These are phyloP conservation scores for Apeira syringaria DNA, from an alignment of 2,888 invertebrate species.

Conservation along the genomic window DNA sequence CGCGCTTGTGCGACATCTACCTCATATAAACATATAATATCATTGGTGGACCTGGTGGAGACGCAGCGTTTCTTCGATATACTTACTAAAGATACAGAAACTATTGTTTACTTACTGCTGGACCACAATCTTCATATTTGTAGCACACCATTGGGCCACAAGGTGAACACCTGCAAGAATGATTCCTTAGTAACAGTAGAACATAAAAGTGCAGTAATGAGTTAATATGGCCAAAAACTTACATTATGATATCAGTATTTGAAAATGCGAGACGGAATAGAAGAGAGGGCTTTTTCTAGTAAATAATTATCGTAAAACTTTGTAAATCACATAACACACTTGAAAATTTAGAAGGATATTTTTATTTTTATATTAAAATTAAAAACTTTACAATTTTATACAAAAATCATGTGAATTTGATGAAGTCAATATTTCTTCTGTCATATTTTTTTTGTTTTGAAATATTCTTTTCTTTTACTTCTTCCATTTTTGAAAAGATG, in stretches of 20 bases:
- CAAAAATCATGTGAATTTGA: conserved; percentile 50
- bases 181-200: neutral
- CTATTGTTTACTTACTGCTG: conserved; percentile 69
- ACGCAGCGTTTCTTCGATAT: too few relatives aligned
- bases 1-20: too few relatives aligned
- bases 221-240: conserved; percentile 29
- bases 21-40: too few relatives aligned
- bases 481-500: conserved; percentile 35
- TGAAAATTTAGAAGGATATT: conserved; percentile 44
- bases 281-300: conserved; percentile 31
- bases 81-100: too few relatives aligned
- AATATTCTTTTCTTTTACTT: conserved; percentile 21
- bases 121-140: conserved; percentile 80
- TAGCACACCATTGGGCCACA: conserved; percentile 79
- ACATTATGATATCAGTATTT: conserved; percentile 33
- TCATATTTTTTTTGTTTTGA: conserved; percentile 43
- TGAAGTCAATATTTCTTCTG: conserved; percentile 51
- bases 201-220: too few relatives aligned
- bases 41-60: too few relatives aligned
- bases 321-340: conserved; percentile 39
- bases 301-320: conserved; percentile 25
- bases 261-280: conserved; percentile 20
- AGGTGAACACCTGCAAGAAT: conserved; percentile 64
- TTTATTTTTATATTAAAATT: conserved; percentile 44
- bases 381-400: conserved; percentile 40